Conservation (phyloP, 2,113 vertebrate genomes). For the Macaca fascicularis region T2T-MFA8v1.1 NC_088386.1:121359501-121360000, state of each 20-base stretch:
- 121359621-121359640: neutral
- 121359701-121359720: neutral
- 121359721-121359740: neutral
- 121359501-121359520: neutral
- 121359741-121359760: neutral
- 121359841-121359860: neutral
- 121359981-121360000: neutral
- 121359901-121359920: neutral
- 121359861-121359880: too few relatives aligned
- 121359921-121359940: neutral
- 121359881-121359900: neutral
- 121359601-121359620: neutral
- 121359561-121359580: neutral
- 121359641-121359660: neutral
- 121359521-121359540: neutral
- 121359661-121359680: neutral
- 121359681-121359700: neutral
- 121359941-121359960: fast-evolving
- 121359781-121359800: neutral
- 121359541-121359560: neutral
- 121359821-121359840: neutral
- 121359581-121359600: neutral
- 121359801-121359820: neutral
- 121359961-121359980: neutral
- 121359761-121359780: neutral